Conservation (phyloP, 2,888 invertebrate species). For the Drosophila paranaensis region DNA sequence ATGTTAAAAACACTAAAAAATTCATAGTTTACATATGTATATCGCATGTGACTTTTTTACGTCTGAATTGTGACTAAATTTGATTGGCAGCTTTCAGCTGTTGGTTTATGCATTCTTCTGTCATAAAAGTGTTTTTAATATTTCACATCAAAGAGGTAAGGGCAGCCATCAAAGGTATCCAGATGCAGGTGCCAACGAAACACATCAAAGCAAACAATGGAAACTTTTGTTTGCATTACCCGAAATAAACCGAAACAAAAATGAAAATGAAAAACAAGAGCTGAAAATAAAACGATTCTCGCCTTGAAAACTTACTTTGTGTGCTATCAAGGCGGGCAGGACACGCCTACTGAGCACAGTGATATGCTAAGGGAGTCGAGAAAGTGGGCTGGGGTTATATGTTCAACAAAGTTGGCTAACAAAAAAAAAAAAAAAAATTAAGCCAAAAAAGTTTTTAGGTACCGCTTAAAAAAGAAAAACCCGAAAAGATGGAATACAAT, state of each 20-base stretch:
- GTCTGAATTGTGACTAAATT: background rate
- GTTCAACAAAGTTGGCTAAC: slow-evolving; percentile 21
- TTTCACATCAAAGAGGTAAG: slow-evolving; percentile 18
- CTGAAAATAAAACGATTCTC: slow-evolving; percentile 17
- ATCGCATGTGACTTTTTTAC: background rate
- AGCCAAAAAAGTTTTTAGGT: slow-evolving; percentile 22
- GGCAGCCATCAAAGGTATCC: slow-evolving; percentile 22
- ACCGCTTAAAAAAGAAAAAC: slow-evolving; percentile 3
- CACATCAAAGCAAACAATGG: slow-evolving; percentile 41
- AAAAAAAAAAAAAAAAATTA: slow-evolving; percentile 35
- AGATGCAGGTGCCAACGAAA: slow-evolving; percentile 38
- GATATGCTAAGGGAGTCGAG: slow-evolving; percentile 32
- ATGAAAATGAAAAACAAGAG: background rate
- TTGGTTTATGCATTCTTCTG: background rate
- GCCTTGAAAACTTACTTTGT: slow-evolving; percentile 48
- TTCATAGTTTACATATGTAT: too few relatives aligned
- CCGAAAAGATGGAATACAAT: slow-evolving; percentile 46
- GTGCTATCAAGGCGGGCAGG: slow-evolving; percentile 24
- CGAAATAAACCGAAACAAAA: background rate
- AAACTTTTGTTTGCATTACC: slow-evolving; percentile 26
- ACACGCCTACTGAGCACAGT: slow-evolving; percentile 30
- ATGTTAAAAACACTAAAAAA: too few relatives aligned
- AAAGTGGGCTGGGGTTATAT: slow-evolving; percentile 3
- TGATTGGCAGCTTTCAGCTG: slow-evolving; percentile 14
- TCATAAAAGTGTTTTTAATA: slow-evolving; percentile 35